Evolutionary conservation across 2,888 invertebrate species (phyloP).

Genomic region (Xestoiulus laeticollis): DNA sequence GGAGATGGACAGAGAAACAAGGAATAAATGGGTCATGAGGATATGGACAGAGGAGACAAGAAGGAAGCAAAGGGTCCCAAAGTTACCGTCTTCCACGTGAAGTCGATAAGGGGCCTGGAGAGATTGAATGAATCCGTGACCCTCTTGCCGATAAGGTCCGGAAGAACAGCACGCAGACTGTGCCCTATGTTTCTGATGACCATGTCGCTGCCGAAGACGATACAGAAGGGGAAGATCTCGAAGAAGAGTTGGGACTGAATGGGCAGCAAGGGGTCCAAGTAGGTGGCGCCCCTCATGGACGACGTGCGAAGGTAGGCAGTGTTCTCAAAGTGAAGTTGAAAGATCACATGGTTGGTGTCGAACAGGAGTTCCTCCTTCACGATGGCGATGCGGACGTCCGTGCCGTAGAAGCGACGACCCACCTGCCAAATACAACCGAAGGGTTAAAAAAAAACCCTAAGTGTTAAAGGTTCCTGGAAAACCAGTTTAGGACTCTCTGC

Average conservation of each 20-base stretch:
- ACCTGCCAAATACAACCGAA: not conserved
- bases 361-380: conserved; percentile 85
- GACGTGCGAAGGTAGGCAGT: conserved; percentile 79
- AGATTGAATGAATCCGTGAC: conserved; percentile 92
- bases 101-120: conserved; percentile 89
- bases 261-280: conserved; percentile 65
- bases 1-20: too few species aligned
- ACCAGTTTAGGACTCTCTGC: not conserved
- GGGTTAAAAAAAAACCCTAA: conserved; percentile 26
- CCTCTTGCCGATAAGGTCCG: conserved; percentile 86
- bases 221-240: conserved; percentile 97
- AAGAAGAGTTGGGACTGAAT: conserved; percentile 90
- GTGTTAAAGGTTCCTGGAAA: not conserved
- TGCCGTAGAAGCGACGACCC: conserved; percentile 85
- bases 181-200: conserved; percentile 88
- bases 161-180: conserved; percentile 77
- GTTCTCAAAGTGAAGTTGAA: conserved; percentile 94
- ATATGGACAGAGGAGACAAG: too few species aligned
- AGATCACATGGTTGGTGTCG: conserved; percentile 90
- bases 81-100: conserved; percentile 93
- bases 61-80: not conserved
- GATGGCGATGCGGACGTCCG: conserved; percentile 91
- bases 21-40: too few species aligned
- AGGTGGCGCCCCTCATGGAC: conserved; percentile 71
- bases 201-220: conserved; percentile 94